phyloP scores from a whole-genome alignment of 1,140 invertebrate genomes.

The Drosophila mayri region DNA sequence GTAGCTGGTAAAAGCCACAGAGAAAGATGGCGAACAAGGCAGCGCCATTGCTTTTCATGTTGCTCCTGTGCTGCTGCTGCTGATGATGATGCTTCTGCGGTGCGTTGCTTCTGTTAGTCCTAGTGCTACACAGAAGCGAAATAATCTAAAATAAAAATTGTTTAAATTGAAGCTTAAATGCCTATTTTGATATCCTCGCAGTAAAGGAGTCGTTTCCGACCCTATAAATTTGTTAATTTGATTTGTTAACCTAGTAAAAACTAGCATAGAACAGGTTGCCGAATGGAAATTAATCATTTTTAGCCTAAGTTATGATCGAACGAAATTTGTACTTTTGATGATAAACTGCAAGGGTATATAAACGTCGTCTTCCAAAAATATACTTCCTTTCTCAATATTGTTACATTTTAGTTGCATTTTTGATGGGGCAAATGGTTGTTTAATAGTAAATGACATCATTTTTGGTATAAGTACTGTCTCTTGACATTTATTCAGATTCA shows the following conservation, averaged over 20 bases:
- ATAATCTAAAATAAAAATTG: background rate
- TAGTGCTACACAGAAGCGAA: constrained; percentile 1
- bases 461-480: no score
- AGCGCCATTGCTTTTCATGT: constrained; percentile 38
- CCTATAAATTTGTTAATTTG: background rate
- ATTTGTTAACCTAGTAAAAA: background rate
- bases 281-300: background rate
- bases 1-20: constrained; percentile 29
- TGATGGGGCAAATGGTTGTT: background rate
- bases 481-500: background rate
- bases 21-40: constrained; percentile 20
- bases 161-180: background rate
- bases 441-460: background rate
- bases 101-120: constrained; percentile 10
- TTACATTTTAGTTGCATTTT: background rate
- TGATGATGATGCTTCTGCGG: constrained; percentile 4
- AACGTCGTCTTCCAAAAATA: background rate
- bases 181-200: background rate
- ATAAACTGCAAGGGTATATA: background rate
- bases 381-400: background rate
- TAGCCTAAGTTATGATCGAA: background rate
- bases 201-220: background rate
- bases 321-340: no score
- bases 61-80: constrained; percentile 17
- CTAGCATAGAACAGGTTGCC: no score